Conservation (phyloP, 2,888 invertebrate species). For the Synergus japonicus region DNA sequence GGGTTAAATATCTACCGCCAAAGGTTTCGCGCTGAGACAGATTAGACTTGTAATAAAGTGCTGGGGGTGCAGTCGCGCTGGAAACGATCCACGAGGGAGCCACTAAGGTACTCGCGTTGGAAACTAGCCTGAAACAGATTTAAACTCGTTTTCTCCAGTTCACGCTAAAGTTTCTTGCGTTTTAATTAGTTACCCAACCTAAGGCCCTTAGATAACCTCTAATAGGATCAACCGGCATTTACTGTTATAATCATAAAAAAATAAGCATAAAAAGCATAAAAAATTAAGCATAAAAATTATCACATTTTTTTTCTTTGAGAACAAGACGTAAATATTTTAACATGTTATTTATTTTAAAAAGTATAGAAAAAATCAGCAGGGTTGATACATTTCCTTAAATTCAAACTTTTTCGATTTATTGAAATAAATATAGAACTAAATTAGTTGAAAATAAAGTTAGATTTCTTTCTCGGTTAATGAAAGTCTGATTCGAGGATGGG, state of each 20-base stretch:
- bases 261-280: background rate
- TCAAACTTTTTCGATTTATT: background rate
- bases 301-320: background rate
- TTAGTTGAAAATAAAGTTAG: background rate
- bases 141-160: conserved; percentile 75
- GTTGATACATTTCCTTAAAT: background rate
- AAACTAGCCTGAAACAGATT: conserved; percentile 76
- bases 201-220: conserved; percentile 42
- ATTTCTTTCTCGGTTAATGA: background rate
- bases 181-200: conserved; percentile 73
- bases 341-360: too few species aligned
- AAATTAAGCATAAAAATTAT: background rate
- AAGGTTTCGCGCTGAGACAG: conserved; percentile 65
- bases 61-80: conserved; percentile 71
- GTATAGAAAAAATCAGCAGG: too few species aligned
- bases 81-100: conserved; percentile 76
- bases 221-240: conserved; percentile 34
- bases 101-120: conserved; percentile 74
- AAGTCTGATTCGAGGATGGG: background rate
- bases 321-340: too few species aligned
- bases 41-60: conserved; percentile 76
- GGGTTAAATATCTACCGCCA: conserved; percentile 67
- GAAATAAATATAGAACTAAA: background rate
- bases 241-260: conserved; percentile 10
- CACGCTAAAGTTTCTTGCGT: conserved; percentile 72